Conservation (phyloP, 92 coral and sea anemone species). For the Porites rus region DNA sequence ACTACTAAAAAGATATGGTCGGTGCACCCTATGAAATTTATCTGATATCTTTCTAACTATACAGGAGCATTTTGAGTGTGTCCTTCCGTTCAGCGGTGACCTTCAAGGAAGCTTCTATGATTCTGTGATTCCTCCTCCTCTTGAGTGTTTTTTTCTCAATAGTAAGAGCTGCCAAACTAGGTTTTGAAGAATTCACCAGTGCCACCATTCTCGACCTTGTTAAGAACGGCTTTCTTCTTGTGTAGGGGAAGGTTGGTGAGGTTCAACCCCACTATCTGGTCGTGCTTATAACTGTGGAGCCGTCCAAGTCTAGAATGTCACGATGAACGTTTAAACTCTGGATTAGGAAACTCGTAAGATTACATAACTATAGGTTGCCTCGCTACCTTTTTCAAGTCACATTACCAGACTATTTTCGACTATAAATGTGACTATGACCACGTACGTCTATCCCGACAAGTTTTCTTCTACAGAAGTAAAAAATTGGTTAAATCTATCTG, state of each 20-base stretch:
- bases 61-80: background rate
- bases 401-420: constrained; percentile 25
- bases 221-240: background rate
- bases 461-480: background rate
- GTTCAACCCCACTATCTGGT: constrained; percentile 34
- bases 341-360: constrained; percentile 31
- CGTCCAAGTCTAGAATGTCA: constrained; percentile 45
- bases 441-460: background rate
- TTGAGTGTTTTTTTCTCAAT: background rate
- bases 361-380: constrained; percentile 36
- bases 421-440: constrained; percentile 52
- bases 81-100: background rate
- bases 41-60: no score
- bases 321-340: constrained; percentile 47
- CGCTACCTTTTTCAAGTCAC: background rate
- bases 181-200: background rate
- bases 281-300: constrained; percentile 41
- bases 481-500: no score
- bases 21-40: no score
- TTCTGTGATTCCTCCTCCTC: background rate
- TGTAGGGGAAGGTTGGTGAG: background rate
- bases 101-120: background rate
- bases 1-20: no score
- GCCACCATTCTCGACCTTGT: background rate
- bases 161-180: background rate